Evolutionary conservation across 2,113 vertebrate genomes (phyloP).

Genomic region (Mandrillus leucophaeus): DNA sequence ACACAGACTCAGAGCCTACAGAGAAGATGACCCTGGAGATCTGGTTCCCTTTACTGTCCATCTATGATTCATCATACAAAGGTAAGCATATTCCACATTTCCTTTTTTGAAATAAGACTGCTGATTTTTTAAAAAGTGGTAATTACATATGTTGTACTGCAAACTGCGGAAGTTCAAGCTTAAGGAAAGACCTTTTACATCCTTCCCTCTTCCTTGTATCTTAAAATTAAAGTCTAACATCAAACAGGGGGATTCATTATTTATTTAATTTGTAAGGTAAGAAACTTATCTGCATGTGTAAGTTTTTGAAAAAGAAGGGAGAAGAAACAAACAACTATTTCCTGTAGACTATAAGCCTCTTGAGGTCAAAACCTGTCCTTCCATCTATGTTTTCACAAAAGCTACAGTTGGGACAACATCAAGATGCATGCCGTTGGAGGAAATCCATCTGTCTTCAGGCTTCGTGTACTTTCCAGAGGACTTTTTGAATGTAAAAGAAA

Average conservation of each 20-base stretch:
- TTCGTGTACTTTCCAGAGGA: background rate
- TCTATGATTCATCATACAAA: constrained; percentile 74
- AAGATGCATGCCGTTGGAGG: background rate
- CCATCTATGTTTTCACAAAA: background rate
- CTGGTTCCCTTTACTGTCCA: constrained; percentile 91
- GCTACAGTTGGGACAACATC: background rate
- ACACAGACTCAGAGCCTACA: constrained; percentile 91
- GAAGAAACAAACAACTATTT: background rate
- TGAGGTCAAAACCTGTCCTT: background rate
- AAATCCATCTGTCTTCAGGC: background rate
- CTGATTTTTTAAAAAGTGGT: background rate
- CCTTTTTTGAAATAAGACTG: background rate
- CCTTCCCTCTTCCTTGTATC: background rate
- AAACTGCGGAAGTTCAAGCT: background rate
- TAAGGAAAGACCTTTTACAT: background rate
- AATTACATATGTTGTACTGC: background rate
- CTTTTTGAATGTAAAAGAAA: background rate
- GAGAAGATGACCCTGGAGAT: constrained; percentile 87
- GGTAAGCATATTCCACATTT: background rate
- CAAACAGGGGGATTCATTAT: background rate
- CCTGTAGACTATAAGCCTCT: background rate
- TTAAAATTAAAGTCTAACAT: background rate
- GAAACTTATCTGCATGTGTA: background rate
- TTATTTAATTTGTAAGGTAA: background rate
- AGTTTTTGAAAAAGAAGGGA: background rate